Evolutionary conservation across 2,113 vertebrate species (phyloP).

Genomic region (Odobenus rosmarus): DNA sequence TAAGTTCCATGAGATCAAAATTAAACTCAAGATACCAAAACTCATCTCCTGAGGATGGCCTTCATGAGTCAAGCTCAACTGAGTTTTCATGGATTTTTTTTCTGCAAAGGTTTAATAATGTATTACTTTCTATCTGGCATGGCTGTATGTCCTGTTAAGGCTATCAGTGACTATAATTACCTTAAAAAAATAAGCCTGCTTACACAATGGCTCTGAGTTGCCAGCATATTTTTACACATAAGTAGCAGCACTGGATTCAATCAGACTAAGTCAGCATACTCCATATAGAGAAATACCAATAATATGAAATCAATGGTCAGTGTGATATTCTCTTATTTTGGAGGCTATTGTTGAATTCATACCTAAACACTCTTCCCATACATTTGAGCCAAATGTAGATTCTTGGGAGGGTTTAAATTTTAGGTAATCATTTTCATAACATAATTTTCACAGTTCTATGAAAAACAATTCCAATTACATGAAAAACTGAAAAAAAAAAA

Average conservation of each 20-base stretch:
- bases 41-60: background rate
- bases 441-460: background rate
- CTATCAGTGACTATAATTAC: slow-evolving; percentile 29
- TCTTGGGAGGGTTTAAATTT: background rate
- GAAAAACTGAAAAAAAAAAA: background rate
- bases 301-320: background rate
- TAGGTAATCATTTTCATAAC: background rate
- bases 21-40: slow-evolving; percentile 59
- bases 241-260: background rate
- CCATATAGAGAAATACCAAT: background rate
- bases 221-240: background rate
- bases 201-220: background rate
- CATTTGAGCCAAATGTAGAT: background rate
- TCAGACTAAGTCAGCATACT: background rate
- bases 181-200: slow-evolving; percentile 45
- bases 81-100: background rate
- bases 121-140: slow-evolving; percentile 54
- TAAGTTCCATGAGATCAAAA: slow-evolving; percentile 43
- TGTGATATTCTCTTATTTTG: background rate
- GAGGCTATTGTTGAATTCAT: background rate
- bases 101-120: slow-evolving; percentile 54
- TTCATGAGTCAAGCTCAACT: background rate
- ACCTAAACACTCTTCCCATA: background rate
- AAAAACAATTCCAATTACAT: background rate
- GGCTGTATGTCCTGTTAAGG: background rate